These are phyloP conservation scores for Glomeris maerens DNA, from an alignment of 1,140 invertebrate species.

Conservation along the genomic window DNA sequence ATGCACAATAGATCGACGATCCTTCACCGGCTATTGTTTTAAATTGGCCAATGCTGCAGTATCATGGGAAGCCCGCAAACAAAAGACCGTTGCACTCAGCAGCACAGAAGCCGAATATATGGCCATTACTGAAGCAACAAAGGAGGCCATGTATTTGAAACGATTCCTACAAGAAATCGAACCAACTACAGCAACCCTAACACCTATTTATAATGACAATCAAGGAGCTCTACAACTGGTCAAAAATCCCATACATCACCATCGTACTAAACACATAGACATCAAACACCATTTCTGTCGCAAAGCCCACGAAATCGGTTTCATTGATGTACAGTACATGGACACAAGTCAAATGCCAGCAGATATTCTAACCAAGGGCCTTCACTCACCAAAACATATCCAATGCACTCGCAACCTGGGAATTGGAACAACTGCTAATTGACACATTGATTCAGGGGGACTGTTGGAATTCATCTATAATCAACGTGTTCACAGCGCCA, in stretches of 20 bases:
- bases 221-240: conserved; percentile 28
- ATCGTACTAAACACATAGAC: conserved; percentile 30
- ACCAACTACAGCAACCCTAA: background rate
- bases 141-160: conserved; percentile 10
- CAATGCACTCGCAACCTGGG: no score
- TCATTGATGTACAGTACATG: no score
- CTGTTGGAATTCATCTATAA: no score
- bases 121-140: conserved; percentile 6
- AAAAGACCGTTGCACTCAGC: conserved; percentile 12
- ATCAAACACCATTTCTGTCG: no score
- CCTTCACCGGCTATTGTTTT: background rate
- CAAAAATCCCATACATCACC: conserved; percentile 29
- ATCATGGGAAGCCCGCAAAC: conserved; percentile 11
- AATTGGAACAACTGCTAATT: no score
- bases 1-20: background rate
- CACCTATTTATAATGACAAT: conserved; percentile 21
- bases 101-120: conserved; percentile 16
- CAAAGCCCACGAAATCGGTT: no score
- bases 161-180: background rate
- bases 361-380: no score
- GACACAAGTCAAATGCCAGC: no score
- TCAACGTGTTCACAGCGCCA: no score
- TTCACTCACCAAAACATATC: no score
- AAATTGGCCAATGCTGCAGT: background rate
- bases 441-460: no score